Evolutionary conservation across 2,113 vertebrate species (phyloP).

Genomic region (Ictalurus punctatus): DNA sequence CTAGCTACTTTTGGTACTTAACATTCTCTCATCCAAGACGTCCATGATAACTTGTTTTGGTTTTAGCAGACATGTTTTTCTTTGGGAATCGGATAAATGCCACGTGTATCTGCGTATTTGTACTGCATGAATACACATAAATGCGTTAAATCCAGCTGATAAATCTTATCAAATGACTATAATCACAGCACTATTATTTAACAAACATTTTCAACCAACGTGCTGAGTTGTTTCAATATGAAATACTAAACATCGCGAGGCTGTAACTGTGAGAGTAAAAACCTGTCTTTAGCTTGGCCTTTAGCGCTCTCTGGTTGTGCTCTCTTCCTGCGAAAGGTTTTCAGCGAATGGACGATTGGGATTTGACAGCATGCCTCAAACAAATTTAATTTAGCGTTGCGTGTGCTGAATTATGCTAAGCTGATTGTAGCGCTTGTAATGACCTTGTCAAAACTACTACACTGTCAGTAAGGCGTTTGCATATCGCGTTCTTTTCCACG

Average conservation of each 20-base stretch:
- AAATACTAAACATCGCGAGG: background rate
- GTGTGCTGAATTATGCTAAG: conserved; percentile 28
- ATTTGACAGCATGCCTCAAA: conserved; percentile 30
- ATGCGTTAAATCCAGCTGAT: background rate
- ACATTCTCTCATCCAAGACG: background rate
- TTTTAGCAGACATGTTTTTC: background rate
- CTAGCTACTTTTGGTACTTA: background rate
- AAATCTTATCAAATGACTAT: background rate
- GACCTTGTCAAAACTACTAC: conserved; percentile 27
- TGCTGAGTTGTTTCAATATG: background rate
- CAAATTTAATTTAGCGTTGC: conserved; percentile 33
- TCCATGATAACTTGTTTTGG: background rate
- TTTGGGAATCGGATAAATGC: background rate
- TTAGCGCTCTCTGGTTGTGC: background rate
- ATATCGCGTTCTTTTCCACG: background rate
- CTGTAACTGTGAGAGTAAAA: background rate
- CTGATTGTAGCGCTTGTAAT: background rate
- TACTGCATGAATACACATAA: too few species aligned
- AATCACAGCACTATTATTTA: background rate
- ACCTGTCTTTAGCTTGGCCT: background rate
- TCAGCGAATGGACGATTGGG: conserved; percentile 1
- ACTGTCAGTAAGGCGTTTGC: background rate
- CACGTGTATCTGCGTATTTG: background rate
- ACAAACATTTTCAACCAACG: background rate
- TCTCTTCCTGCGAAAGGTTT: background rate